These are phyloP conservation scores for Tachuris rubrigastra DNA, from an alignment of 2,113 vertebrate species.

Conservation along the genomic window DNA sequence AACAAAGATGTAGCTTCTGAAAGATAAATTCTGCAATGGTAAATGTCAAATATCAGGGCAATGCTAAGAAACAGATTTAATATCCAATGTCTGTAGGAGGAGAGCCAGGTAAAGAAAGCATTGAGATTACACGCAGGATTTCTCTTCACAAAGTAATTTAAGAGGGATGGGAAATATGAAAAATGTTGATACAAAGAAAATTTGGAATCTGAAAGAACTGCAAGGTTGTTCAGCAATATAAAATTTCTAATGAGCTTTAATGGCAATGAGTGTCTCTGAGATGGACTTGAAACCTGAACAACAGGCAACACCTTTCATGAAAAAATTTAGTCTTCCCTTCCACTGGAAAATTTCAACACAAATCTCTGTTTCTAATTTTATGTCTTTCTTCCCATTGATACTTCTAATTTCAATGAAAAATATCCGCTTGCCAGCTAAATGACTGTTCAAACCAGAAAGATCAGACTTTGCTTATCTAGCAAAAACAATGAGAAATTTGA, in stretches of 20 bases:
- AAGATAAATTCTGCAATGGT: slow-evolving; percentile 18
- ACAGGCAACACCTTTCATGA: not conserved
- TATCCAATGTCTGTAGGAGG: not conserved
- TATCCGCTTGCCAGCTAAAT: not conserved
- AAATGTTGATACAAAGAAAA: not conserved
- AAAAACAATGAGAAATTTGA: not conserved
- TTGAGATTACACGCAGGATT: not conserved
- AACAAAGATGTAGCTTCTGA: slow-evolving; percentile 54
- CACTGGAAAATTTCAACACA: not conserved
- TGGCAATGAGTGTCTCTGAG: not conserved
- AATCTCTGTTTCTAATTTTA: not conserved
- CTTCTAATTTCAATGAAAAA: not conserved
- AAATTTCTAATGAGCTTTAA: not conserved
- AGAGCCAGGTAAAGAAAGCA: not conserved
- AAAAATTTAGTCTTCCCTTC: not conserved
- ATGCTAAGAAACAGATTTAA: slow-evolving; percentile 44
- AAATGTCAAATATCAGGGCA: slow-evolving; percentile 43
- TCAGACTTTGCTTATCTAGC: not conserved
- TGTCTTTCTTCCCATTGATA: not conserved
- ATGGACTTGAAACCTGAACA: not conserved
- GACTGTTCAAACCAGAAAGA: not conserved
- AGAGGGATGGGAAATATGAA: not conserved
- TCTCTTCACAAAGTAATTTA: slow-evolving; percentile 8
- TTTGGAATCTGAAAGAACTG: not conserved
- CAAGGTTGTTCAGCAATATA: not conserved